A percentile compares a stretch with the other conserved stretches of the same genome.
Evolutionary conservation across 2,888 invertebrate genomes (phyloP).

Genomic region (Suillia variegata): DNA sequence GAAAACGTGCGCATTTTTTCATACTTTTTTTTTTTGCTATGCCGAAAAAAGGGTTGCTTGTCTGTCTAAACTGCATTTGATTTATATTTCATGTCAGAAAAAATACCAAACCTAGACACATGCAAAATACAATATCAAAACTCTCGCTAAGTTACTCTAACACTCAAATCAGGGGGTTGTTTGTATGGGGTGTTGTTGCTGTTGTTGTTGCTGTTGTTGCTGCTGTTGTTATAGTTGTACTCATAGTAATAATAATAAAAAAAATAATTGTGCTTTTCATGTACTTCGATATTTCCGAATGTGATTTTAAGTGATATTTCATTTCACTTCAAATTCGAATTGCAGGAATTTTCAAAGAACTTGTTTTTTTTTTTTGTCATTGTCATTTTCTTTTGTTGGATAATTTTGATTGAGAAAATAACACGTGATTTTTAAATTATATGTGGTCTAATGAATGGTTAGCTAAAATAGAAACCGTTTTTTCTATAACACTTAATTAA

Average conservation of each 20-base stretch:
- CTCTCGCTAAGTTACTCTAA: too few species aligned
- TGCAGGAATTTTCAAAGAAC: background rate
- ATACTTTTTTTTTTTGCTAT: background rate
- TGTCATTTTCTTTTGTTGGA: background rate
- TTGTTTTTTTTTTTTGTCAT: background rate
- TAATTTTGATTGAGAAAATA: too few species aligned
- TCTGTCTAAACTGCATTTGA: too few species aligned
- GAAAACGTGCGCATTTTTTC: too few species aligned
- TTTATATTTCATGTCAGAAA: too few species aligned
- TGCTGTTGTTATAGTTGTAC: background rate
- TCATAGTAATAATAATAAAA: background rate
- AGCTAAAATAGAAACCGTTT: too few species aligned
- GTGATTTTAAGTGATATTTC: background rate
- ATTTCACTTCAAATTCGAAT: background rate
- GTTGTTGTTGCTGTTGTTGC: background rate
- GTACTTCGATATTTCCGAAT: background rate
- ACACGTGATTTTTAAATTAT: background rate
- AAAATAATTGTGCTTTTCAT: slow-evolving; percentile 4
- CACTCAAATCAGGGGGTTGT: too few species aligned
- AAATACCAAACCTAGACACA: too few species aligned
- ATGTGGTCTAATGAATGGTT: too few species aligned
- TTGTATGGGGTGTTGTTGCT: background rate
- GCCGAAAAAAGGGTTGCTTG: background rate
- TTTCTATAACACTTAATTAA: too few species aligned
- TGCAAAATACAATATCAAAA: too few species aligned